Evolutionary conservation across 2,797 vertebrate genomes (phyloP).

Genomic region (Periophthalmus magnuspinnatus): DNA sequence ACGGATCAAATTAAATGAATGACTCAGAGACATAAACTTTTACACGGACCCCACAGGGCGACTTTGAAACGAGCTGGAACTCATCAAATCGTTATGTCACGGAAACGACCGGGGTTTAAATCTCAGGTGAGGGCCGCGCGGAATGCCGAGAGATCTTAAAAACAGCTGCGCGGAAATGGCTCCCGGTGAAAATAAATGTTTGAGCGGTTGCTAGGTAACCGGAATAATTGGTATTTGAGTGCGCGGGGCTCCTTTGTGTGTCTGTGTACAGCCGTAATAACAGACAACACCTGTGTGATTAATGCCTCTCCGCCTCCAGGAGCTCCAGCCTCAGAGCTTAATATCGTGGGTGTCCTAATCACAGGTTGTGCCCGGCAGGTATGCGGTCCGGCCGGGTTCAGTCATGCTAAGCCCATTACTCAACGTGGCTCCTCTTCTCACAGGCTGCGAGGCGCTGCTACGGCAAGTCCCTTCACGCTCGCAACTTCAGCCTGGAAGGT

Average conservation of each 20-base stretch:
- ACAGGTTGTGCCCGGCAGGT: slow-evolving; percentile 64
- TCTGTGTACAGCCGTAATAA: slow-evolving; percentile 8
- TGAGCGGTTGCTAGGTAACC: background rate
- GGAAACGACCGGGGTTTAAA: slow-evolving; percentile 30
- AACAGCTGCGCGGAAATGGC: slow-evolving; percentile 33
- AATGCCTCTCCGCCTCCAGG: slow-evolving; percentile 22
- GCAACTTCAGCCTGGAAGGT: background rate
- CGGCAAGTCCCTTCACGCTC: slow-evolving; percentile 58
- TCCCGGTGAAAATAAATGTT: slow-evolving; percentile 4
- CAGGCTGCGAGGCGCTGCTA: slow-evolving; percentile 38
- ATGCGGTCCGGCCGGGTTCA: slow-evolving; percentile 58
- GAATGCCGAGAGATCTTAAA: slow-evolving; percentile 19
- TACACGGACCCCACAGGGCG: slow-evolving; percentile 36
- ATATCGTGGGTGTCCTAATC: slow-evolving; percentile 56
- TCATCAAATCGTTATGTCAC: slow-evolving; percentile 39
- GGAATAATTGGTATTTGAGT: slow-evolving; percentile 16
- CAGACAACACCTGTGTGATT: slow-evolving; percentile 33
- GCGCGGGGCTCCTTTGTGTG: background rate
- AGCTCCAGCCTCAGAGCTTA: slow-evolving; percentile 15
- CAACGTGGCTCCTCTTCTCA: slow-evolving; percentile 51
- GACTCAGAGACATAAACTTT: slow-evolving; percentile 2
- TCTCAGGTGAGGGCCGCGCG: slow-evolving; percentile 33
- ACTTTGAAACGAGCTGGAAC: slow-evolving; percentile 32
- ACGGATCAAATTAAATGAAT: slow-evolving; percentile 3
- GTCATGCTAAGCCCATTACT: slow-evolving; percentile 48